Evolutionary conservation across 1,140 invertebrate species (phyloP).

Genomic region (Popillia japonica): DNA sequence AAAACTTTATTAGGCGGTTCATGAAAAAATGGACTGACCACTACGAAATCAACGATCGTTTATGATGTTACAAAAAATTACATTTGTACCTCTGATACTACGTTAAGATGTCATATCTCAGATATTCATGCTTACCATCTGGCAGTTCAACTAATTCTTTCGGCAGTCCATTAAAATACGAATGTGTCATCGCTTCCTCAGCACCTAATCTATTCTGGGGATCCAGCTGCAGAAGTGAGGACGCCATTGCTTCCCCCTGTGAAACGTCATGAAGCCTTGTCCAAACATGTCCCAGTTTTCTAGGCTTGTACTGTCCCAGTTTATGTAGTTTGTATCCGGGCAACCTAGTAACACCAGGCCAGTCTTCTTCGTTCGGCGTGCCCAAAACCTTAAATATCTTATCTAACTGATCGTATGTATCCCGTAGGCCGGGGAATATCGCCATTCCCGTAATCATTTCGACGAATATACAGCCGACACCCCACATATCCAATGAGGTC

Average conservation of each 20-base stretch:
- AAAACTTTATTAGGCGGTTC: slow-evolving; percentile 5
- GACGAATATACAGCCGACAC: slow-evolving; percentile 97
- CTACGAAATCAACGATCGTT: no score
- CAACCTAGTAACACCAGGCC: slow-evolving; percentile 86
- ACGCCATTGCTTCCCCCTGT: slow-evolving; percentile 88
- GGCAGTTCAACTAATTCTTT: slow-evolving; percentile 89
- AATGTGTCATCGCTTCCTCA: slow-evolving; percentile 84
- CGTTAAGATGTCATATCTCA: no score
- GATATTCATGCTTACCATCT: slow-evolving; percentile 72
- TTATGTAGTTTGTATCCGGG: slow-evolving; percentile 87
- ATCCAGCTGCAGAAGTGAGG: slow-evolving; percentile 86
- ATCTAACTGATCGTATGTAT: slow-evolving; percentile 94
- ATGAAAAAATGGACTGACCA: no score
- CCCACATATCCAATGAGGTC: slow-evolving; percentile 96
- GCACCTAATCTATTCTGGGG: slow-evolving; percentile 88
- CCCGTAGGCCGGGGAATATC: slow-evolving; percentile 93
- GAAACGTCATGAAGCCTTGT: slow-evolving; percentile 86
- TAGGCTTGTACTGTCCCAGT: slow-evolving; percentile 77
- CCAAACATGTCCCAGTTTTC: slow-evolving; percentile 85
- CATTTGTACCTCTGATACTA: no score
- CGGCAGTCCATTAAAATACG: slow-evolving; percentile 90
- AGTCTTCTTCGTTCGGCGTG: slow-evolving; percentile 90
- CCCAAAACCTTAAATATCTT: slow-evolving; percentile 96
- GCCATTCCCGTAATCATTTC: slow-evolving; percentile 97
- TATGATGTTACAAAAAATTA: no score